Conservation (phyloP, 1,140 invertebrate genomes). For the Drosophila erecta region DNA sequence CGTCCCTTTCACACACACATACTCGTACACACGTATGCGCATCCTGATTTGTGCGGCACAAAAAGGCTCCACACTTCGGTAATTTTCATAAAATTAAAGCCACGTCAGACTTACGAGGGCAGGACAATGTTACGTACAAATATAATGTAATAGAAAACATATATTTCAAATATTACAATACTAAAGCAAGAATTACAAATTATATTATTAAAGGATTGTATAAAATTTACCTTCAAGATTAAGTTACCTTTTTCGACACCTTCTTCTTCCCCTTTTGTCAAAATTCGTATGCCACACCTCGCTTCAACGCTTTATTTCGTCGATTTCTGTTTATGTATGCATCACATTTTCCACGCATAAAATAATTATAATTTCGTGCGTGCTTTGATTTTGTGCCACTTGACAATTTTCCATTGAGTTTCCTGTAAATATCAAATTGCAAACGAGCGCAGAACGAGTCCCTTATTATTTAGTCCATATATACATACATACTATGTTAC, state of each 20-base stretch:
- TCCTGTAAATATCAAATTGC: slow-evolving; percentile 68
- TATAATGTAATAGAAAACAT: not conserved
- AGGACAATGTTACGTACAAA: too few relatives aligned
- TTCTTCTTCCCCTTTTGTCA: too few relatives aligned
- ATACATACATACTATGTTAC: not conserved
- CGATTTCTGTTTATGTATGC: slow-evolving; percentile 65
- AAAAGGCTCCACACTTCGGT: slow-evolving; percentile 71
- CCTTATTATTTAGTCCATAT: slow-evolving; percentile 14
- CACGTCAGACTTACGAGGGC: slow-evolving; percentile 22
- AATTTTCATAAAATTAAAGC: slow-evolving; percentile 78
- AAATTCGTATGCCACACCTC: slow-evolving; percentile 35
- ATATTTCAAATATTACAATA: not conserved
- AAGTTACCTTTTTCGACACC: not conserved
- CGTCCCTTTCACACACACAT: not conserved
- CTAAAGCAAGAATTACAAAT: too few relatives aligned
- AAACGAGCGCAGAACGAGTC: slow-evolving; percentile 13
- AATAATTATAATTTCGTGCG: slow-evolving; percentile 81
- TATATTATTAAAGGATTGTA: too few relatives aligned
- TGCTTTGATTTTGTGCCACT: slow-evolving; percentile 79
- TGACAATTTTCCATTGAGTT: slow-evolving; percentile 73
- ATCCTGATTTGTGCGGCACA: slow-evolving; percentile 66
- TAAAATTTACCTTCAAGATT: not conserved
- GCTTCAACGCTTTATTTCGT: slow-evolving; percentile 29
- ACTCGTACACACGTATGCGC: slow-evolving; percentile 2
- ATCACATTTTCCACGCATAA: slow-evolving; percentile 75